phyloP scores from a whole-genome alignment of 2,113 vertebrate species.

The Forbesichthys agassizii region DNA sequence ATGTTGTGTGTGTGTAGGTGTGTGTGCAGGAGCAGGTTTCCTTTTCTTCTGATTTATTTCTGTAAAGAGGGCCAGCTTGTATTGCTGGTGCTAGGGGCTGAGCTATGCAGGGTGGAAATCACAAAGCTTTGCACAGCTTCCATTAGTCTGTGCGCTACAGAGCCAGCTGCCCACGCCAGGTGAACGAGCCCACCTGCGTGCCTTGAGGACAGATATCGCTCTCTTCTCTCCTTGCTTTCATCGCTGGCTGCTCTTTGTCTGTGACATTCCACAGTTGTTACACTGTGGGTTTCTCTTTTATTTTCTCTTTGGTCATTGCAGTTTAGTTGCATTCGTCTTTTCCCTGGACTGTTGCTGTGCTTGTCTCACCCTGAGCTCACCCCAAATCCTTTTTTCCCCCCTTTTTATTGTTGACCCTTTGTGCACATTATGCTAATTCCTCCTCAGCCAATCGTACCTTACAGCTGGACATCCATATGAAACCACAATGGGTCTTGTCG shows the following conservation, averaged over 20 bases:
- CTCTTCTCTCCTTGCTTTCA: slow-evolving; percentile 8
- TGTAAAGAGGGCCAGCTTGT: slow-evolving; percentile 22
- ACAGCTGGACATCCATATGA: no score
- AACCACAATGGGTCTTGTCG: no score
- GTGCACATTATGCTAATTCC: not conserved
- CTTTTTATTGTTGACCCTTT: not conserved
- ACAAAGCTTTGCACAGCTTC: slow-evolving; percentile 5
- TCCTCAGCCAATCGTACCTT: no score
- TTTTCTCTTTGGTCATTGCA: not conserved
- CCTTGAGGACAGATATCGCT: slow-evolving; percentile 16
- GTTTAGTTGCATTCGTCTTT: no score
- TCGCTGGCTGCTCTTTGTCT: not conserved
- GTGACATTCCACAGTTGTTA: not conserved
- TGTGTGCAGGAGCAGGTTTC: not conserved
- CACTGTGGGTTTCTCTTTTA: slow-evolving; percentile 5
- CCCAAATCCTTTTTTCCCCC: not conserved
- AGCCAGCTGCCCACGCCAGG: slow-evolving; percentile 45
- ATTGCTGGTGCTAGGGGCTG: slow-evolving; percentile 10
- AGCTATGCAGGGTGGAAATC: slow-evolving; percentile 17
- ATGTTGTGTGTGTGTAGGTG: not conserved
- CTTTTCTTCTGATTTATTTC: not conserved
- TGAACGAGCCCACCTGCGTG: slow-evolving; percentile 18
- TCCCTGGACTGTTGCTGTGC: no score
- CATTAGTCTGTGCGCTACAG: slow-evolving; percentile 15
- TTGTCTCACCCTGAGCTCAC: no score